Percentiles rank a stretch among this genome's conserved stretches.
phyloP scores from a whole-genome alignment of 2,888 invertebrate species.

The Epistrophe grossulariae region DNA sequence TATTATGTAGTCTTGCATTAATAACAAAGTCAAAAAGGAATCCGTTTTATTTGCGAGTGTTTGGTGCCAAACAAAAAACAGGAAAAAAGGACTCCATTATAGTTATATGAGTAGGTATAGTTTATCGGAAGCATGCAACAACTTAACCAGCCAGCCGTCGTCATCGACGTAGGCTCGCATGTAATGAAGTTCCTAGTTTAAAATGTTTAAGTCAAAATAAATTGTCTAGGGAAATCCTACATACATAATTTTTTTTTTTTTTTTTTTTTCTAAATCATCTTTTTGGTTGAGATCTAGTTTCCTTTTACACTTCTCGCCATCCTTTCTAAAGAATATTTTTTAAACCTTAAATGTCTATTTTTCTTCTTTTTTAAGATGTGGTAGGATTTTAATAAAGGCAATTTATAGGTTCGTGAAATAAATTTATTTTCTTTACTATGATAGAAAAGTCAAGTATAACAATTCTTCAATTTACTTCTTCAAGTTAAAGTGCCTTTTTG shows the following conservation, averaged over 20 bases:
- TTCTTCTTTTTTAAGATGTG: conserved; percentile 6
- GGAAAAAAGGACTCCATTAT: not conserved
- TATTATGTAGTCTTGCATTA: conserved; percentile 55
- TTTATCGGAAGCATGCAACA: conserved; percentile 47
- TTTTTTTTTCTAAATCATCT: conserved; percentile 35
- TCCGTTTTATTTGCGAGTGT: conserved; percentile 54
- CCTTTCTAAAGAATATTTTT: not conserved
- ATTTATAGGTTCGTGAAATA: not conserved
- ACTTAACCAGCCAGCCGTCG: conserved; percentile 38
- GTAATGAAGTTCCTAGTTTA: conserved; percentile 30
- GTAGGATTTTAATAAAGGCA: not conserved
- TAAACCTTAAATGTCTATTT: not conserved
- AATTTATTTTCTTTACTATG: no score
- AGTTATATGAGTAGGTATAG: no score
- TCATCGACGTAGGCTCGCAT: conserved; percentile 22
- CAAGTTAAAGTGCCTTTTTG: no score
- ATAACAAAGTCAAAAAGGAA: conserved; percentile 63
- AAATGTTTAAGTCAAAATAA: conserved; percentile 64
- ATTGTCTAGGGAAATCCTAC: conserved; percentile 52
- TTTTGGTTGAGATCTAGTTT: conserved; percentile 40
- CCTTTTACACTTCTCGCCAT: conserved; percentile 7
- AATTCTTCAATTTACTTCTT: no score
- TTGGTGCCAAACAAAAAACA: conserved; percentile 16
- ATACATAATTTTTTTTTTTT: not conserved
- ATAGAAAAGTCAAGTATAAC: no score